These are phyloP conservation scores for Nymphalis io DNA, from an alignment of 1,140 invertebrate genomes.

Conservation along the genomic window DNA sequence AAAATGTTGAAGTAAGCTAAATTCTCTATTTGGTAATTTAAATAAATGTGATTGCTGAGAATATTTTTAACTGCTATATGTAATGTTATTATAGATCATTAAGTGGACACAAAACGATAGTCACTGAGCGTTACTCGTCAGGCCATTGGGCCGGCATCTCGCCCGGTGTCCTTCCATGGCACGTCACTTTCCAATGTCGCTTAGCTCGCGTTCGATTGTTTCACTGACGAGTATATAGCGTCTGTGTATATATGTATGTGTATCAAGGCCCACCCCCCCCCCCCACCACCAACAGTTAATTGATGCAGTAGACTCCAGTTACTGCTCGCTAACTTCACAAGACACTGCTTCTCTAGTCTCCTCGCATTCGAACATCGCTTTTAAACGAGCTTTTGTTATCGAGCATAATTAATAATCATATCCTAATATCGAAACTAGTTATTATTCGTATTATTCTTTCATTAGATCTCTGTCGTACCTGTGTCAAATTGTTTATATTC, in stretches of 20 bases:
- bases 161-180: constrained; percentile 30
- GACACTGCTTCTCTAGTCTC: constrained; percentile 78
- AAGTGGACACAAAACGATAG: constrained; percentile 57
- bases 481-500: constrained; percentile 74
- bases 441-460: constrained; percentile 79
- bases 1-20: constrained; percentile 79
- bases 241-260: constrained; percentile 65
- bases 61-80: constrained; percentile 79
- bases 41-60: constrained; percentile 78
- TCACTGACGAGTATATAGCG: constrained; percentile 47
- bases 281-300: constrained; percentile 75
- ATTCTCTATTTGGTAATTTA: constrained; percentile 78
- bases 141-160: too few species aligned
- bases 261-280: constrained; percentile 61
- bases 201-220: constrained; percentile 50
- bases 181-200: constrained; percentile 29
- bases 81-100: constrained; percentile 75
- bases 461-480: constrained; percentile 81
- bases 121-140: constrained; percentile 5
- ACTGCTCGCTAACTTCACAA: constrained; percentile 67
- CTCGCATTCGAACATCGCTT: constrained; percentile 75
- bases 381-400: constrained; percentile 69
- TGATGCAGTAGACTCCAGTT: constrained; percentile 76
- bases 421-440: constrained; percentile 77
- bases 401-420: constrained; percentile 77